Evolutionary conservation across 2,113 vertebrate species (phyloP).

Genomic region (Symphodus melops): DNA sequence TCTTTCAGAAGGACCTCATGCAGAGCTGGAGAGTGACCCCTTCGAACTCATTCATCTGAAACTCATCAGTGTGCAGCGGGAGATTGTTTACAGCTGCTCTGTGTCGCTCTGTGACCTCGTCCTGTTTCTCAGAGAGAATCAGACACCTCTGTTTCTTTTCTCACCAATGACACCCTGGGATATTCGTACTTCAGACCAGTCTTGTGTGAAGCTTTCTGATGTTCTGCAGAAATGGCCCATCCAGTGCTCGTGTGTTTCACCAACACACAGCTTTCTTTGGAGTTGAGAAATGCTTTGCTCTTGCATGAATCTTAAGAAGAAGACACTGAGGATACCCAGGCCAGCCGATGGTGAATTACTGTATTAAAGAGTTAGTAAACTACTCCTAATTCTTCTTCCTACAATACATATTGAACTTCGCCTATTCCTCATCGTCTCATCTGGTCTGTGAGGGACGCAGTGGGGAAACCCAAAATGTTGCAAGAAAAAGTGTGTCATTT

Average conservation of each 20-base stretch:
- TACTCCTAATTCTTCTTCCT: neutral
- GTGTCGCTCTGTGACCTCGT: slow-evolving; percentile 49
- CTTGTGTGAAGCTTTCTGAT: slow-evolving; percentile 32
- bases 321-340: slow-evolving; percentile 17
- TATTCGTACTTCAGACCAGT: neutral
- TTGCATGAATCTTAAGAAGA: slow-evolving; percentile 28
- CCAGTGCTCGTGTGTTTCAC: slow-evolving; percentile 31
- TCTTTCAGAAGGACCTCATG: slow-evolving; percentile 14
- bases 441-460: slow-evolving; percentile 20
- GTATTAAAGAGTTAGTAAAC: neutral
- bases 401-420: too few species aligned
- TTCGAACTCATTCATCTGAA: slow-evolving; percentile 57
- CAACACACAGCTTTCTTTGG: slow-evolving; percentile 39
- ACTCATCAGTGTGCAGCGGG: slow-evolving; percentile 18
- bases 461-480: slow-evolving; percentile 63
- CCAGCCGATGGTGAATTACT: neutral
- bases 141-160: slow-evolving; percentile 49
- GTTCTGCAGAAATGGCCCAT: slow-evolving; percentile 20
- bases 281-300: slow-evolving; percentile 8
- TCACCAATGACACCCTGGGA: slow-evolving; percentile 33
- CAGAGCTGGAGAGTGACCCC: slow-evolving; percentile 20
- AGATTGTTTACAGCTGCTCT: slow-evolving; percentile 67
- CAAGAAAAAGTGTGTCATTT: slow-evolving; percentile 67
- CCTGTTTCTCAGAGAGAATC: slow-evolving; percentile 12
- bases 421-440: slow-evolving; percentile 20